These are phyloP conservation scores for Listronotus bonariensis DNA, from an alignment of 1,140 invertebrate genomes.

Conservation along the genomic window DNA sequence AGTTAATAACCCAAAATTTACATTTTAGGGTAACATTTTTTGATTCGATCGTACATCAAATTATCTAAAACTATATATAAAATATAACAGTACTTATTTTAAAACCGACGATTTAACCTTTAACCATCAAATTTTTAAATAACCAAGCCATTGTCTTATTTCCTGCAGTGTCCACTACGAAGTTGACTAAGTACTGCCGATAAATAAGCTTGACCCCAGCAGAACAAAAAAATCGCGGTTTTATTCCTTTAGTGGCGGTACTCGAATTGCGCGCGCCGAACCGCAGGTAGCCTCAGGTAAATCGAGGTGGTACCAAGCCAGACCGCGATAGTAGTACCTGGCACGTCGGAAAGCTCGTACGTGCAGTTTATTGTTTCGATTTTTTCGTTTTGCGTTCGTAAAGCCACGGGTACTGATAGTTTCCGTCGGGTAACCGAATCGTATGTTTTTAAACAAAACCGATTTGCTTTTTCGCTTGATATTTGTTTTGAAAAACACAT, in stretches of 20 bases:
- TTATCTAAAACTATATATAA: too few species aligned
- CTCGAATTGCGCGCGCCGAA: slow-evolving; percentile 14
- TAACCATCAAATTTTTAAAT: too few species aligned
- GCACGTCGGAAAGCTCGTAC: slow-evolving; percentile 1
- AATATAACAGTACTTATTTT: too few species aligned
- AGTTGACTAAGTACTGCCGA: neutral
- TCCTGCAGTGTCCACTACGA: slow-evolving; percentile 2
- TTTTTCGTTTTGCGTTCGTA: neutral
- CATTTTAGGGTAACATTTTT: too few species aligned
- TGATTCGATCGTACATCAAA: too few species aligned
- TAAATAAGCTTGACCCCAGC: slow-evolving; percentile 21
- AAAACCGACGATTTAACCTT: too few species aligned
- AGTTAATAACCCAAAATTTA: too few species aligned
- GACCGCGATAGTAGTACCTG: slow-evolving; percentile 26
- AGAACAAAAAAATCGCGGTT: slow-evolving; percentile 8
- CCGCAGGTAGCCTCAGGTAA: slow-evolving; percentile 22
- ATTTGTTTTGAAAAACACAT: neutral
- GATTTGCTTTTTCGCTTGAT: neutral
- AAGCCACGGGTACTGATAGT: neutral
- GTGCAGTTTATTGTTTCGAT: neutral
- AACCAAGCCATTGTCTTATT: neutral
- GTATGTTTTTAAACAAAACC: neutral
- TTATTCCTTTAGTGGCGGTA: slow-evolving; percentile 12
- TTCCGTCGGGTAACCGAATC: slow-evolving; percentile 4
- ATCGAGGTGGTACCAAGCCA: slow-evolving; percentile 24